phyloP scores from a whole-genome alignment of 2,113 vertebrate genomes.

The Maccullochella peelii region DNA sequence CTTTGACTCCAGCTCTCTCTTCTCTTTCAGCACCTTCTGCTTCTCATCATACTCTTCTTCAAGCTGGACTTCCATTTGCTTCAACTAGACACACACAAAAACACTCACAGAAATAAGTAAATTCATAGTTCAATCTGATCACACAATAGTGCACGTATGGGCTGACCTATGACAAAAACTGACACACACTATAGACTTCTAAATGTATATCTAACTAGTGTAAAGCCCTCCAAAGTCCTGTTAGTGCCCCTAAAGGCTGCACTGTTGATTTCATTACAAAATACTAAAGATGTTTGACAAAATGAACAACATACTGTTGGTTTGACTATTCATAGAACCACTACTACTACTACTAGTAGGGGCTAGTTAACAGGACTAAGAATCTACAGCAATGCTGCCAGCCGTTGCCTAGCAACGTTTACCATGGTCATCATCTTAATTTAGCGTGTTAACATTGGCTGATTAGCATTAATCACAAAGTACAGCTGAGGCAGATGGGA shows the following conservation, averaged over 20 bases:
- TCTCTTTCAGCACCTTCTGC: constrained; percentile 96
- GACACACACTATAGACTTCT: background rate
- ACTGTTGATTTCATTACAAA: background rate
- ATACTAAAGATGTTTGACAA: background rate
- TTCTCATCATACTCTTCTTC: constrained; percentile 97
- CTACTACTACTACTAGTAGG: too few species aligned
- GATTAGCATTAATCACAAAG: too few species aligned
- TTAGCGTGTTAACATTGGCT: too few species aligned
- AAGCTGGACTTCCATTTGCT: constrained; percentile 96
- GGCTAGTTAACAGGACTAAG: too few species aligned
- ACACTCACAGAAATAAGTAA: background rate
- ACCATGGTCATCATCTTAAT: too few species aligned
- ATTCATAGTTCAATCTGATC: background rate
- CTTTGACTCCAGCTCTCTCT: constrained; percentile 93
- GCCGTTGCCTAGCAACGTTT: too few species aligned
- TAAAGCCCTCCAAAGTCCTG: background rate
- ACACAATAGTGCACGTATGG: background rate
- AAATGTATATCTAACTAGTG: background rate
- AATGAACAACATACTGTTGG: too few species aligned
- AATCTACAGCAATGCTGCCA: too few species aligned
- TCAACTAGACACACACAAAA: constrained; percentile 84
- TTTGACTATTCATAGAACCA: too few species aligned
- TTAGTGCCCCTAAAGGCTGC: background rate
- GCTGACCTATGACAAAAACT: background rate
- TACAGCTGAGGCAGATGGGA: too few species aligned